Conservation (phyloP, 2,888 invertebrate species). For the Caenorhabditis doughertyi region DNA sequence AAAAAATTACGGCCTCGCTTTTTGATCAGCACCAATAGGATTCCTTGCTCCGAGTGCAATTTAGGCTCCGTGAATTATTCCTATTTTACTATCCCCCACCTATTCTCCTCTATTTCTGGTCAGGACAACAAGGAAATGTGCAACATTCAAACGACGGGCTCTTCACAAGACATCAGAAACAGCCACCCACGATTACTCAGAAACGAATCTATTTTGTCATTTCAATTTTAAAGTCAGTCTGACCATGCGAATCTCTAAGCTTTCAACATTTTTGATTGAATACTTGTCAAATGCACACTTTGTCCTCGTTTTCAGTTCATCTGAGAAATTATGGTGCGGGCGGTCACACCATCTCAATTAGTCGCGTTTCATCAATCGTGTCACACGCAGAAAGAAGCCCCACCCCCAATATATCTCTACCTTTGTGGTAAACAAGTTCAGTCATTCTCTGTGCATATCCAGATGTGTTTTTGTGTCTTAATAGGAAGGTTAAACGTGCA, state of each 20-base stretch:
- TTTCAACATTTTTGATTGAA: constrained; percentile 26
- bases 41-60: constrained; percentile 32
- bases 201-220: neutral
- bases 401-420: constrained; percentile 27
- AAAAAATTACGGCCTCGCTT: constrained; percentile 32
- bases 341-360: constrained; percentile 45
- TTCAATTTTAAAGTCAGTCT: too few relatives aligned
- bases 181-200: constrained; percentile 41
- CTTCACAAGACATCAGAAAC: constrained; percentile 47
- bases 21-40: constrained; percentile 21
- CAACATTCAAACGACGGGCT: constrained; percentile 16
- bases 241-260: constrained; percentile 17
- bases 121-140: constrained; percentile 55
- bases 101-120: constrained; percentile 34
- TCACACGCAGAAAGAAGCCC: constrained; percentile 27
- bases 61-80: constrained; percentile 45
- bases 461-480: neutral
- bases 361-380: constrained; percentile 27
- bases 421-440: constrained; percentile 30
- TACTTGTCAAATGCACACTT: constrained; percentile 37
- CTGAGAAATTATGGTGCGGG: constrained; percentile 9
- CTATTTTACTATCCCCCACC: constrained; percentile 10
- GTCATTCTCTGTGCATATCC: constrained; percentile 5
- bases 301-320: constrained; percentile 20
- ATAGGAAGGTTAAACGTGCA: constrained; percentile 19